Percentiles rank a stretch among this genome's conserved stretches.
Conservation (phyloP, 2,888 invertebrate genomes). For the Hypercompe scribonia region DNA sequence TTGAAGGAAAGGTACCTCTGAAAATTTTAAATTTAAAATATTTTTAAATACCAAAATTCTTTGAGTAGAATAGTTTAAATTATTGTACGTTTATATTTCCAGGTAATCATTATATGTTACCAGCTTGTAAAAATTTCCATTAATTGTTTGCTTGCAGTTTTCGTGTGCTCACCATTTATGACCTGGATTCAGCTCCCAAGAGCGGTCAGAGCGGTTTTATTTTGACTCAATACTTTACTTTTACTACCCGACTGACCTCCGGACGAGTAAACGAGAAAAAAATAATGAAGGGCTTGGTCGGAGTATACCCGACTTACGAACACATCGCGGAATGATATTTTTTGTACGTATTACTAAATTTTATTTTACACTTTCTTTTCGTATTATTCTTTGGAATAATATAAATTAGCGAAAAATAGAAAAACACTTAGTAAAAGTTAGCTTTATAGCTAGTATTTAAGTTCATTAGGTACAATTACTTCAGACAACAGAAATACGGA, state of each 20-base stretch:
- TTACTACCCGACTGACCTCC: slow-evolving; percentile 80
- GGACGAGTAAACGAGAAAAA: slow-evolving; percentile 67
- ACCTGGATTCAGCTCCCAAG: slow-evolving; percentile 76
- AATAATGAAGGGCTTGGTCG: slow-evolving; percentile 60
- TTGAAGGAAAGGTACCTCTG: too few species aligned
- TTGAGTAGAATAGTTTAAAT: too few species aligned
- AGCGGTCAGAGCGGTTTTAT: slow-evolving; percentile 64
- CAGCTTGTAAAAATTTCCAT: slow-evolving; percentile 21
- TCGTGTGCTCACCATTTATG: slow-evolving; percentile 68
- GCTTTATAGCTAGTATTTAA: too few species aligned
- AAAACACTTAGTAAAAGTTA: too few species aligned
- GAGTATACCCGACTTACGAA: slow-evolving; percentile 61
- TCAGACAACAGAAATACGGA: too few species aligned
- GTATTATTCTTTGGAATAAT: too few species aligned
- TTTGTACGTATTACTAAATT: background rate
- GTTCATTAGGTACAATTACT: too few species aligned
- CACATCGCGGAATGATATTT: slow-evolving; percentile 9
- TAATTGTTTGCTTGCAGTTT: slow-evolving; percentile 47
- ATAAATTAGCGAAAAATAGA: too few species aligned
- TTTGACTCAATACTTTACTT: slow-evolving; percentile 74
- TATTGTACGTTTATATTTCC: too few species aligned
- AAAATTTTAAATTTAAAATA: too few species aligned
- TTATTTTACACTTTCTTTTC: too few species aligned
- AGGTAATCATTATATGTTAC: background rate
- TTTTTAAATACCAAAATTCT: too few species aligned